Conservation (phyloP, 2,113 vertebrate genomes). For the Archilochus colubris region DNA sequence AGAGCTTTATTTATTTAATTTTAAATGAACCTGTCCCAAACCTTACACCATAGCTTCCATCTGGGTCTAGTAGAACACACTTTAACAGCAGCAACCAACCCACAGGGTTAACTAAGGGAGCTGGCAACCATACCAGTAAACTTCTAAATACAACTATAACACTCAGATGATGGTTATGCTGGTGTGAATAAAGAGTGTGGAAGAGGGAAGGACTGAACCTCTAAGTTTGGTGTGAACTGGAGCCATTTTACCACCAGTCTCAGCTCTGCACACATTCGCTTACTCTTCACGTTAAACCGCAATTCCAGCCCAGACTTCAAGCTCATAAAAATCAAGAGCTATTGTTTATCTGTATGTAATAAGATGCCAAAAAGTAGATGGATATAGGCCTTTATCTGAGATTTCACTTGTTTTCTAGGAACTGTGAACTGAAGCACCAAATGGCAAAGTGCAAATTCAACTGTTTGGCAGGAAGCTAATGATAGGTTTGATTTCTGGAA, state of each 20-base stretch:
- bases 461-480: slow-evolving; percentile 7
- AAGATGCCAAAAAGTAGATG: neutral
- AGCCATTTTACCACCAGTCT: neutral
- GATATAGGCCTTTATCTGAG: neutral
- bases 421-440: neutral
- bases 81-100: neutral
- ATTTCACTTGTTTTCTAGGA: neutral
- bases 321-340: neutral
- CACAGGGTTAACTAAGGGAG: neutral
- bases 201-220: neutral
- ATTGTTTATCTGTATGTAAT: neutral
- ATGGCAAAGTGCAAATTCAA: neutral
- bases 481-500: slow-evolving; percentile 69
- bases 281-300: neutral
- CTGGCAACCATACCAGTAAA: rapidly evolving
- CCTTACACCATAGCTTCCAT: neutral
- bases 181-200: neutral
- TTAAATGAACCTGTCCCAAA: neutral
- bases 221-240: neutral
- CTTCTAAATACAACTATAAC: neutral
- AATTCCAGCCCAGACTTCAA: neutral
- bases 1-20: too few species aligned
- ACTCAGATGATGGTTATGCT: neutral
- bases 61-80: rapidly evolving
- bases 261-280: neutral